Conservation (phyloP, 2,113 vertebrate genomes). For the Pica pica region DNA sequence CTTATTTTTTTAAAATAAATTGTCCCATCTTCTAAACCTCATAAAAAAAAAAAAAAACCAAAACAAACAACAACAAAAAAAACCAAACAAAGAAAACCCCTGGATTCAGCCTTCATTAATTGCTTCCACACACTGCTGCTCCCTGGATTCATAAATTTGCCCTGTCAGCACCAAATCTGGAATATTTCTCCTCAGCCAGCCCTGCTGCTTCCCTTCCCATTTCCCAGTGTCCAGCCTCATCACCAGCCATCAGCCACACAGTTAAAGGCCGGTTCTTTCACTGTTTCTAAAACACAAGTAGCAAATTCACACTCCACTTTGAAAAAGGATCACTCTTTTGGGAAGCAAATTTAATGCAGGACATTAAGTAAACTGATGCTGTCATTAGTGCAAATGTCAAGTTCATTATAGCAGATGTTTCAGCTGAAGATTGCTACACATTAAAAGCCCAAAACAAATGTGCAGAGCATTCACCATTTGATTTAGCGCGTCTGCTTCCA, state of each 20-base stretch:
- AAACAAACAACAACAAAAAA: too few species aligned
- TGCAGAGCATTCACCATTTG: conserved; percentile 10
- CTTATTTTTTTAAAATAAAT: not conserved
- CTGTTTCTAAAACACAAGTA: not conserved
- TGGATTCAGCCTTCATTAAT: not conserved
- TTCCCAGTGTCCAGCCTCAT: not conserved
- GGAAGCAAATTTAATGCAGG: conserved; percentile 58
- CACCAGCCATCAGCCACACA: not conserved
- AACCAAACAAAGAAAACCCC: not conserved
- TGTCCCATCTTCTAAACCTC: not conserved
- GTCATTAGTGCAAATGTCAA: conserved; percentile 72
- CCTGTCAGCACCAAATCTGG: not conserved
- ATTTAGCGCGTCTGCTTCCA: conserved; percentile 17
- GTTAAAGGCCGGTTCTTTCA: not conserved
- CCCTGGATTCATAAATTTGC: not conserved
- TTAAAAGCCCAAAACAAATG: conserved; percentile 56
- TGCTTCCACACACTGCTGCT: not conserved
- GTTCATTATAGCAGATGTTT: conserved; percentile 66
- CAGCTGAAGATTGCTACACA: conserved; percentile 46
- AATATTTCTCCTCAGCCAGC: not conserved
- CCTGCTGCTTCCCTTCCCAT: not conserved
- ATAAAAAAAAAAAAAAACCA: not conserved
- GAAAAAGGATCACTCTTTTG: conserved; percentile 2
- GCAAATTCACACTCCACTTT: conserved; percentile 1
- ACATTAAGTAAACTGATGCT: conserved; percentile 69